These are phyloP conservation scores for Drosophila tsacasi DNA, from an alignment of 1,140 invertebrate species.

Conservation along the genomic window DNA sequence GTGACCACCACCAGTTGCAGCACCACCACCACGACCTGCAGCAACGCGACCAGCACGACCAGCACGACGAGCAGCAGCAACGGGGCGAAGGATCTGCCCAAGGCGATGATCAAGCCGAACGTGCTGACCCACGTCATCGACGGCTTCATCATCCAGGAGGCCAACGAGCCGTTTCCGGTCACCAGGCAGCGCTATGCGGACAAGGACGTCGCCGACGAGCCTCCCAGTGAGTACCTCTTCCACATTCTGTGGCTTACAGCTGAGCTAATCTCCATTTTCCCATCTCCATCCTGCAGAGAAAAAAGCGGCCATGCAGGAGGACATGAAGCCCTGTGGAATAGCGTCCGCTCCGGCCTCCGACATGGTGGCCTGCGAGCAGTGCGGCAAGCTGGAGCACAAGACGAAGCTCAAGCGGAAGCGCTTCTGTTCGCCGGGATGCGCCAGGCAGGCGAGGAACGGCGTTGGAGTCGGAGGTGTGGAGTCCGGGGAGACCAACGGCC, in stretches of 20 bases:
- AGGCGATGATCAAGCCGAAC: conserved; percentile 98
- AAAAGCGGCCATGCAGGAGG: conserved; percentile 82
- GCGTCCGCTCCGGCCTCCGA: conserved; percentile 70
- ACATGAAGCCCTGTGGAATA: conserved; percentile 43
- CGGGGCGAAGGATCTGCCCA: conserved; percentile 90
- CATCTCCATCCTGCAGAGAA: conserved; percentile 74
- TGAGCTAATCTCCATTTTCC: neutral
- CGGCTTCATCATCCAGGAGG: conserved; percentile 98
- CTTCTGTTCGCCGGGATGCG: conserved; percentile 89
- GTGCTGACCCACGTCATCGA: conserved; percentile 98
- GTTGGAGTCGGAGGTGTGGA: conserved; percentile 2
- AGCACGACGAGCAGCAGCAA: conserved; percentile 39
- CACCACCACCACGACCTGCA: conserved; percentile 21
- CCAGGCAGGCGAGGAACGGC: conserved; percentile 62
- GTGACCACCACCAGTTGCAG: conserved; percentile 24
- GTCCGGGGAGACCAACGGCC: conserved; percentile 32
- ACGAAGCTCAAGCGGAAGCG: conserved; percentile 91
- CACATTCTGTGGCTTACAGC: neutral
- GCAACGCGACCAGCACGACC: conserved; percentile 27
- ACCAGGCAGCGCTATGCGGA: conserved; percentile 87
- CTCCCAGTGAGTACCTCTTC: conserved; percentile 85
- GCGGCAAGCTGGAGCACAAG: conserved; percentile 90
- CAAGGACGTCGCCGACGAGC: conserved; percentile 89
- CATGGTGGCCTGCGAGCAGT: conserved; percentile 91
- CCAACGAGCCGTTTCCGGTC: conserved; percentile 94